Conservation (phyloP, 2,797 vertebrate species). For the Aselliscus stoliczkanus region DNA sequence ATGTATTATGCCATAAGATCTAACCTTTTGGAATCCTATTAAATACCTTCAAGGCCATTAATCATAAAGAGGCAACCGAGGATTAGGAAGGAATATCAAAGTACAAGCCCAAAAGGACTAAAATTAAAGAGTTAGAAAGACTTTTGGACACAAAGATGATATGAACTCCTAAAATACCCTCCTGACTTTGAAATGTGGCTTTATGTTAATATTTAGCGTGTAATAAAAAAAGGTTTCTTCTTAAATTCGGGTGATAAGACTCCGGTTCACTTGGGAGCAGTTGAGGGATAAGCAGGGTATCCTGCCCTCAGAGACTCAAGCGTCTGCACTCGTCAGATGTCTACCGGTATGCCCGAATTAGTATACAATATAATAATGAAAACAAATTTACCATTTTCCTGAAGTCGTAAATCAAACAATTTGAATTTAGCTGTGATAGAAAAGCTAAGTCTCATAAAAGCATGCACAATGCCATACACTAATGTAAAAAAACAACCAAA, state of each 20-base stretch:
- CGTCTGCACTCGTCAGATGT: background rate
- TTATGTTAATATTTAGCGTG: background rate
- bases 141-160: background rate
- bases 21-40: background rate
- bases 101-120: background rate
- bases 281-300: background rate
- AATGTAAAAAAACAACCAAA: background rate
- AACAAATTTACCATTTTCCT: background rate
- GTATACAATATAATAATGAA: background rate
- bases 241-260: background rate
- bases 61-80: background rate
- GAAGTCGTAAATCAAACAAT: background rate
- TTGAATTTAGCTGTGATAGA: background rate
- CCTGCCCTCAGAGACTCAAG: background rate
- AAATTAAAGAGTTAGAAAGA: background rate
- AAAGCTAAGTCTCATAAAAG: background rate
- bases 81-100: background rate
- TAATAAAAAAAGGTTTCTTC: background rate
- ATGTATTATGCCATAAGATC: background rate
- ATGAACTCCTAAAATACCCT: background rate
- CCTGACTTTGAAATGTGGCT: background rate
- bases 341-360: background rate
- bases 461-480: background rate
- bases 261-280: background rate
- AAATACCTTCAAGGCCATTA: background rate